Percentiles rank a stretch among this genome's conserved stretches.
These are phyloP conservation scores for Polymixis lichenea DNA, from an alignment of 2,888 invertebrate genomes.

Conservation along the genomic window DNA sequence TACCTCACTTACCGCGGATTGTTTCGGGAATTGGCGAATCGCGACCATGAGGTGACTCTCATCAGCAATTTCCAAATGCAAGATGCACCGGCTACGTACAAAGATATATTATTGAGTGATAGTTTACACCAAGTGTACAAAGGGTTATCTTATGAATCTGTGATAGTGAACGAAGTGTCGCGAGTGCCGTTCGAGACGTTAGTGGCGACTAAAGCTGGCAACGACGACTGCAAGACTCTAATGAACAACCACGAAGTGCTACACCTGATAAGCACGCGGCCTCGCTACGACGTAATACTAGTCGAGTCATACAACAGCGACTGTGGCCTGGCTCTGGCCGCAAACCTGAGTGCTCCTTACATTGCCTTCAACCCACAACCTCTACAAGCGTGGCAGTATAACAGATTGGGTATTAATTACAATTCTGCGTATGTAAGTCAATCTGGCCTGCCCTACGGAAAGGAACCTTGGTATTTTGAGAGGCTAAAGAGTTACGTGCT, in stretches of 20 bases:
- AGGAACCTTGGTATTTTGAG: constrained; percentile 86
- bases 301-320: constrained; percentile 94
- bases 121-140: constrained; percentile 78
- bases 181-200: constrained; percentile 87
- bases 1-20: constrained; percentile 88
- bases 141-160: constrained; percentile 87
- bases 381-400: constrained; percentile 89
- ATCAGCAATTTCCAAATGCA: constrained; percentile 88
- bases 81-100: constrained; percentile 87
- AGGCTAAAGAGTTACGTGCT: constrained; percentile 83
- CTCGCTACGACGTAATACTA: constrained; percentile 93
- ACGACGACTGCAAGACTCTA: constrained; percentile 87
- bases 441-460: constrained; percentile 84
- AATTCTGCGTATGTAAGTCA: constrained; percentile 89
- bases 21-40: constrained; percentile 87
- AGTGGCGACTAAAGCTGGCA: constrained; percentile 86
- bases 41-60: constrained; percentile 90
- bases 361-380: constrained; percentile 91
- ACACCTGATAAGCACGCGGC: constrained; percentile 87
- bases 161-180: constrained; percentile 86
- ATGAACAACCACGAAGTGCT: constrained; percentile 89
- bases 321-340: constrained; percentile 93
- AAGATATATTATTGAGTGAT: constrained; percentile 88
- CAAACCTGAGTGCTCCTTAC: constrained; percentile 92
- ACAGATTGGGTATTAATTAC: constrained; percentile 87